Conservation (phyloP, 2,888 invertebrate species). For the Drosophila helvetica region DNA sequence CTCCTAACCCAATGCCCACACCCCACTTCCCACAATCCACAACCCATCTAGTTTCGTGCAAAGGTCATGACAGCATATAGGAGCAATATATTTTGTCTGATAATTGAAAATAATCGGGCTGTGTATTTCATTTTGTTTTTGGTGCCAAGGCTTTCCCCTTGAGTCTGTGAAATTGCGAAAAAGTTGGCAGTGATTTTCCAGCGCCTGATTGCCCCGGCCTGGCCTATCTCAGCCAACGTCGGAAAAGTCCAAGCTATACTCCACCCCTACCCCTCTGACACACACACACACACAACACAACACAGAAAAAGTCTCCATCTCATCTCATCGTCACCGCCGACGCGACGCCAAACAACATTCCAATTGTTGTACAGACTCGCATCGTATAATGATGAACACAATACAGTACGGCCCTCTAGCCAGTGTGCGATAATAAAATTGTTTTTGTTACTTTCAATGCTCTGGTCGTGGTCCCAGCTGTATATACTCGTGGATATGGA, state of each 20-base stretch:
- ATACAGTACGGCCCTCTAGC: conserved; percentile 70
- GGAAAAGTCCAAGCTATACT: no score
- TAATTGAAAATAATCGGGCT: conserved; percentile 73
- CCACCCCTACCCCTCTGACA: no score
- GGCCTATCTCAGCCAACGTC: no score
- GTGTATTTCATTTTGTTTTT: conserved; percentile 49
- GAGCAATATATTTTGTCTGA: conserved; percentile 69
- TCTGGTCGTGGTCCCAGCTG: conserved; percentile 29
- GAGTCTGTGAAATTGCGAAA: conserved; percentile 26
- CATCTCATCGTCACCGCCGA: no score
- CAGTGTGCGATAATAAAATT: conserved; percentile 73
- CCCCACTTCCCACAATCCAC: conserved; percentile 4
- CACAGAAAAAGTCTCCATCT: no score
- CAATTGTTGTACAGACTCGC: conserved; percentile 73
- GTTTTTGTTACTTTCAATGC: conserved; percentile 59
- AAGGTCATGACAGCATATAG: conserved; percentile 73
- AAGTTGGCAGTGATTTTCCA: conserved; percentile 68
- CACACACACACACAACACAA: no score
- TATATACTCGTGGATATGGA: conserved; percentile 44
- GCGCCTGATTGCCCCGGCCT: conserved; percentile 19
- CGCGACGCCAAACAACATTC: conserved; percentile 71
- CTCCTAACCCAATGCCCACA: conserved; percentile 8
- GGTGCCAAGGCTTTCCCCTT: conserved; percentile 38
- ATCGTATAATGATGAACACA: conserved; percentile 56
- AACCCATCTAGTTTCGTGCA: conserved; percentile 55